Conservation (phyloP, 1,140 invertebrate genomes). For the Hirudo medicinalis region DNA sequence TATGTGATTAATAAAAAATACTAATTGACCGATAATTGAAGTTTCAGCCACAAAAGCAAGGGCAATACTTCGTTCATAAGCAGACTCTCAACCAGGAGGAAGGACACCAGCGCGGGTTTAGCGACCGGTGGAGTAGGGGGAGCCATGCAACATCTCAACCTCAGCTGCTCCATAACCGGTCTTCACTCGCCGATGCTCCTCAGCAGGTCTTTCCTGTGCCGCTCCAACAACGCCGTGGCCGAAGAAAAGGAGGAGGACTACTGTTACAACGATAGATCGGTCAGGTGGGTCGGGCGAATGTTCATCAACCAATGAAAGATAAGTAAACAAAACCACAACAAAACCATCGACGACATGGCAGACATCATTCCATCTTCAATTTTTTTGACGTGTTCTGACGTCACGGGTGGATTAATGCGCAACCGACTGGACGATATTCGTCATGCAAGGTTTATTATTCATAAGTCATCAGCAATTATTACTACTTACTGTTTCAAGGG, state of each 20-base stretch:
- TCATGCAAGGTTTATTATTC: background rate
- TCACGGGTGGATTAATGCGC: too few relatives aligned
- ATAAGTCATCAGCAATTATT: too few relatives aligned
- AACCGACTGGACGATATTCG: background rate
- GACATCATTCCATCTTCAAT: too few relatives aligned
- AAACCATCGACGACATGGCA: too few relatives aligned
- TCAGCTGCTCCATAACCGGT: constrained; percentile 1
- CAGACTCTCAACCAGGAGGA: constrained; percentile 66
- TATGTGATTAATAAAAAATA: background rate
- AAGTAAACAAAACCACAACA: too few relatives aligned
- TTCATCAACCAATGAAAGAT: too few relatives aligned
- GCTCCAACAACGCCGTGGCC: background rate
- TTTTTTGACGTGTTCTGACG: too few relatives aligned
- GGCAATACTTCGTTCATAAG: constrained; percentile 79
- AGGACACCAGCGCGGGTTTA: constrained; percentile 49
- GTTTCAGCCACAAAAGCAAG: constrained; percentile 54
- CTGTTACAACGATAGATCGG: too few relatives aligned
- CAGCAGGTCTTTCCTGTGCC: constrained; percentile 14
- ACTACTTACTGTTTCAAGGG: too few relatives aligned
- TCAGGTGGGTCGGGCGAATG: too few relatives aligned
- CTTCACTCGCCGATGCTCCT: constrained; percentile 18
- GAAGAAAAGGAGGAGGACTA: background rate
- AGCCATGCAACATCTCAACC: background rate
- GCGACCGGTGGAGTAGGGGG: constrained; percentile 37
- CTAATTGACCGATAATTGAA: background rate